These are phyloP conservation scores for Latrodectus elegans DNA, from an alignment of 2,888 invertebrate genomes.

Conservation along the genomic window DNA sequence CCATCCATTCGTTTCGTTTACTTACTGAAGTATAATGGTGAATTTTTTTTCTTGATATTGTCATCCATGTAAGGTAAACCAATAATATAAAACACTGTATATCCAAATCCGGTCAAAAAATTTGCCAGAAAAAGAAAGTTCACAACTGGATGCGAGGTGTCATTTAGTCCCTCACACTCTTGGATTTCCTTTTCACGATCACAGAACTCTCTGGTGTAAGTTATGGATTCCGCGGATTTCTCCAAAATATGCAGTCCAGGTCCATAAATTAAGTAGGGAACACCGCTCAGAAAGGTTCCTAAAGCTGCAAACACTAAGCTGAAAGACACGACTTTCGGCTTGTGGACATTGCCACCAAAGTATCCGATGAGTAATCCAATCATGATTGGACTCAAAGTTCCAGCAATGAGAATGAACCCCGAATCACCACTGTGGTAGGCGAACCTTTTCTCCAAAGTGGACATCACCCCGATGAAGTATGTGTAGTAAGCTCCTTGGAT, in stretches of 20 bases:
- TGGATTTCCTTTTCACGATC: background rate
- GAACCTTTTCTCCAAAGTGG: conserved; percentile 70
- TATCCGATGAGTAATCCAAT: conserved; percentile 65
- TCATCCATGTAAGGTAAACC: conserved; percentile 70
- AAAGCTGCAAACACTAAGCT: conserved; percentile 55
- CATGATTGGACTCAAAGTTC: conserved; percentile 53
- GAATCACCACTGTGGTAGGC: conserved; percentile 66
- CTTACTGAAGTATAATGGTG: conserved; percentile 68
- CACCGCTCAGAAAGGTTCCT: conserved; percentile 60
- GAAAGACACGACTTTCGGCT: conserved; percentile 54
- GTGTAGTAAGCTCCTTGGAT: conserved; percentile 69
- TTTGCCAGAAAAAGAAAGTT: conserved; percentile 65
- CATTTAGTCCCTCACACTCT: conserved; percentile 24
- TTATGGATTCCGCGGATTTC: background rate
- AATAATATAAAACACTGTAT: conserved; percentile 67
- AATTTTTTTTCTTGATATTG: conserved; percentile 70
- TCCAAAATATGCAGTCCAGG: conserved; percentile 62
- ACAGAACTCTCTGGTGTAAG: conserved; percentile 9
- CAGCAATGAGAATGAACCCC: conserved; percentile 69
- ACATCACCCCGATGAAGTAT: conserved; percentile 65
- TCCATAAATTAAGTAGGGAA: conserved; percentile 70
- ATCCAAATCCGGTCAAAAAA: conserved; percentile 71
- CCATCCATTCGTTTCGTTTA: no score
- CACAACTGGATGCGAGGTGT: conserved; percentile 52
- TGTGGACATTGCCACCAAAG: conserved; percentile 60